Evolutionary conservation across 92 coral and sea anemone genomes (phyloP).

Genomic region (Pocillopora grandis): DNA sequence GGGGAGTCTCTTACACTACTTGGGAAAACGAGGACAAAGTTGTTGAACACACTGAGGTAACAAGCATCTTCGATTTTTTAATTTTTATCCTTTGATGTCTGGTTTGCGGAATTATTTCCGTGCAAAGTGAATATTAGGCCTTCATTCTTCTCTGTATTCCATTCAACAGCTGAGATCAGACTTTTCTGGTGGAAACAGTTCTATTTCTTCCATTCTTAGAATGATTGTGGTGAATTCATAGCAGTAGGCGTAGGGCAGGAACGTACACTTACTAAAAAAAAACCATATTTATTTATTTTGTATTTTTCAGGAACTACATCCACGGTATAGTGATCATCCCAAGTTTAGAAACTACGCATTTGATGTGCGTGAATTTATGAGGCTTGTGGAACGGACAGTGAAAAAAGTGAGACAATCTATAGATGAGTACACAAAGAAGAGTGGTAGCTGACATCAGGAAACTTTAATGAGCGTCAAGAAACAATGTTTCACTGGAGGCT

Average conservation of each 20-base stretch:
- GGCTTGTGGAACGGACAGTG: slow-evolving; percentile 75
- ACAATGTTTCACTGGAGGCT: not conserved
- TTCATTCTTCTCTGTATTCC: not conserved
- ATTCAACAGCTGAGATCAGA: too few species aligned
- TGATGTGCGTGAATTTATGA: slow-evolving; percentile 87
- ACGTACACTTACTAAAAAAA: too few species aligned
- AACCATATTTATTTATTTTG: not conserved
- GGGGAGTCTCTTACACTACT: slow-evolving; percentile 87
- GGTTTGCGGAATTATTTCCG: not conserved
- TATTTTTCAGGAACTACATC: slow-evolving; percentile 79
- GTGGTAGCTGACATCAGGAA: not conserved
- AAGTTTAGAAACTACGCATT: slow-evolving; percentile 96
- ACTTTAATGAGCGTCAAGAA: not conserved
- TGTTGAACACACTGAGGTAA: slow-evolving; percentile 83
- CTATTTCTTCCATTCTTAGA: too few species aligned
- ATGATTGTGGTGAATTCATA: too few species aligned
- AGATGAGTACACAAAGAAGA: slow-evolving; percentile 17
- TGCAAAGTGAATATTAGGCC: too few species aligned
- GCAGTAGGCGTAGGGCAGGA: too few species aligned
- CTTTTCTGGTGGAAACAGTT: too few species aligned
- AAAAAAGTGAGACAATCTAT: slow-evolving; percentile 71
- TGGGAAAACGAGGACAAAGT: slow-evolving; percentile 89
- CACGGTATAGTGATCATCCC: slow-evolving; percentile 75
- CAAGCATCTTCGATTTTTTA: not conserved
- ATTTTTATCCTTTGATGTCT: not conserved